Evolutionary conservation across 2,888 invertebrate genomes (phyloP).

Genomic region (Drosophila pegasa): DNA sequence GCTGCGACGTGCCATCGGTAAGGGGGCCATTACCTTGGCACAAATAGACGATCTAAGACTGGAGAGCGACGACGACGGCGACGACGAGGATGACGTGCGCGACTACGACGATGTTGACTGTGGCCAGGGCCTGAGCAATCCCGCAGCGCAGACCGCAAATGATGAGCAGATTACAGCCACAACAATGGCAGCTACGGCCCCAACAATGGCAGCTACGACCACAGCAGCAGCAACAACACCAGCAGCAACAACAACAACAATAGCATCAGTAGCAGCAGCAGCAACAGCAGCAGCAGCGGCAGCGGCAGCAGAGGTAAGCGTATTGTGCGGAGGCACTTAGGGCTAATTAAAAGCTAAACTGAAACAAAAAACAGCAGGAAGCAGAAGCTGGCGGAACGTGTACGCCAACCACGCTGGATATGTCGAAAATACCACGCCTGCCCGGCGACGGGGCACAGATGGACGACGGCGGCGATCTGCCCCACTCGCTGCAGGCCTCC

Average conservation of each 20-base stretch:
- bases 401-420: conserved; percentile 67
- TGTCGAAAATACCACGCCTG: conserved; percentile 83
- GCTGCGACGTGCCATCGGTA: conserved; percentile 59
- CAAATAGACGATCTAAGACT: conserved; percentile 72
- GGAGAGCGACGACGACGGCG: conserved; percentile 42
- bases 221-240: background rate
- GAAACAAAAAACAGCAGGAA: conserved; percentile 69
- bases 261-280: conserved; percentile 25
- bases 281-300: conserved; percentile 13
- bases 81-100: conserved; percentile 25
- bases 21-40: conserved; percentile 71
- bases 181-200: conserved; percentile 22
- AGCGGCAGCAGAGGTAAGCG: conserved; percentile 73
- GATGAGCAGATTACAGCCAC: conserved; percentile 67
- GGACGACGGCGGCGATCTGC: conserved; percentile 71
- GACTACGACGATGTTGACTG: conserved; percentile 31
- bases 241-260: conserved; percentile 4
- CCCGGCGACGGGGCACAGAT: conserved; percentile 83
- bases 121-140: conserved; percentile 69
- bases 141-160: conserved; percentile 66
- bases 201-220: conserved; percentile 17
- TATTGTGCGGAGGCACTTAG: conserved; percentile 64
- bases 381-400: conserved; percentile 18
- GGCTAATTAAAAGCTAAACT: conserved; percentile 70
- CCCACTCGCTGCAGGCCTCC: conserved; percentile 67